A percentile compares a stretch with the other conserved stretches of the same genome.
Conservation (phyloP, 2,888 invertebrate species). For the Diplolepis rosae region DNA sequence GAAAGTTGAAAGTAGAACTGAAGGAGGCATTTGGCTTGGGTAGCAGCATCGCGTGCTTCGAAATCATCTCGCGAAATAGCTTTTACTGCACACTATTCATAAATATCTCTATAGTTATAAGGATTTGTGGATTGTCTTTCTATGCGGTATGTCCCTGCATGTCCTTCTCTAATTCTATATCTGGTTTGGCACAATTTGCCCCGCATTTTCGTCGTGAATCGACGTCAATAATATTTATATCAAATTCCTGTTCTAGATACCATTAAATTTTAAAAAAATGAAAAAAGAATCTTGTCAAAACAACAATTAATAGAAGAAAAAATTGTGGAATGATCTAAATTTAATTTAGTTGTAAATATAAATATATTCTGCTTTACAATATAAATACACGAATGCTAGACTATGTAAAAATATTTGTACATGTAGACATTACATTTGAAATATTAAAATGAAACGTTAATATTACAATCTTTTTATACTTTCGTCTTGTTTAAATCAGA, state of each 20-base stretch:
- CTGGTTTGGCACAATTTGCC: conserved; percentile 16
- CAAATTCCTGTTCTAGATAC: too few species aligned
- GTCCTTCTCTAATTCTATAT: conserved; percentile 28
- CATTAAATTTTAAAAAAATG: background rate
- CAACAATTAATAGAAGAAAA: background rate
- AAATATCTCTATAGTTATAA: conserved; percentile 20
- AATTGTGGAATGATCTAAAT: background rate
- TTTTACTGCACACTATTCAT: conserved; percentile 24
- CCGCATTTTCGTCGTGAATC: conserved; percentile 19
- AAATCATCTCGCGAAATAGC: conserved; percentile 55
- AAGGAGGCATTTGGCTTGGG: conserved; percentile 37
- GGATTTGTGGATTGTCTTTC: conserved; percentile 18
- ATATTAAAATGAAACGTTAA: background rate
- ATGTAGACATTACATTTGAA: background rate
- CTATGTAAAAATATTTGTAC: conserved; percentile 12
- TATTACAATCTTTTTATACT: background rate
- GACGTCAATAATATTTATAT: conserved; percentile 27
- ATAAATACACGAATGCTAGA: conserved; percentile 17
- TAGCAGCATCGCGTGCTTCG: conserved; percentile 60
- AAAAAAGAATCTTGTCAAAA: background rate
- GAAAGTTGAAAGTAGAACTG: conserved; percentile 43
- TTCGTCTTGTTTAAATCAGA: background rate
- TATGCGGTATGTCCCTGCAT: conserved; percentile 21
- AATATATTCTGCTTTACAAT: conserved; percentile 14
- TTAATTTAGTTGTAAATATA: conserved; percentile 2